These are phyloP conservation scores for Xanthorhoe designata DNA, from an alignment of 2,888 invertebrate genomes.

Conservation along the genomic window DNA sequence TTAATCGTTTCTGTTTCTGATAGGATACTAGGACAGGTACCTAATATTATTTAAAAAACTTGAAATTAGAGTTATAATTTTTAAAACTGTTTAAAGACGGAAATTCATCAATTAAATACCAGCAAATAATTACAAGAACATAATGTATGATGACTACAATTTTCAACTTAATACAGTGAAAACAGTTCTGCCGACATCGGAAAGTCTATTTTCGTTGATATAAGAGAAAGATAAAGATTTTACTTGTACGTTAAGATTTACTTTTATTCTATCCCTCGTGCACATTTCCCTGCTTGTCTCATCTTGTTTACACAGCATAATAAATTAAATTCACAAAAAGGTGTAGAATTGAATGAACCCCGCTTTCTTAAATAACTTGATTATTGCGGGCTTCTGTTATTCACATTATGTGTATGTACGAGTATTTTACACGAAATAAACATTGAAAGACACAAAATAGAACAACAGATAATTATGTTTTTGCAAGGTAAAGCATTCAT, in stretches of 20 bases:
- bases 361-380: slow-evolving; percentile 46
- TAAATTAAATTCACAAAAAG: slow-evolving; percentile 69
- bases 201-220: too few relatives aligned
- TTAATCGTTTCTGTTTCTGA: too few relatives aligned
- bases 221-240: slow-evolving; percentile 25
- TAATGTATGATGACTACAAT: too few relatives aligned
- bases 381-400: slow-evolving; percentile 21
- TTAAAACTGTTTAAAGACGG: too few relatives aligned
- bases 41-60: too few relatives aligned
- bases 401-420: slow-evolving; percentile 18
- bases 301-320: slow-evolving; percentile 58
- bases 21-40: too few relatives aligned
- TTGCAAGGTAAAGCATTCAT: background rate
- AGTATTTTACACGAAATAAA: background rate
- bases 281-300: slow-evolving; percentile 54
- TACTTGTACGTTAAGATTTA: slow-evolving; percentile 16
- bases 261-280: slow-evolving; percentile 34
- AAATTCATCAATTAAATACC: too few relatives aligned
- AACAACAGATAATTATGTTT: background rate
- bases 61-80: too few relatives aligned
- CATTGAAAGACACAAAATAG: slow-evolving; percentile 24
- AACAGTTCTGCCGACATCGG: too few relatives aligned
- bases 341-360: slow-evolving; percentile 50
- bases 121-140: too few relatives aligned
- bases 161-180: too few relatives aligned